Conservation (phyloP, 2,113 vertebrate genomes). For the pig (Sus scrofa) region DNA sequence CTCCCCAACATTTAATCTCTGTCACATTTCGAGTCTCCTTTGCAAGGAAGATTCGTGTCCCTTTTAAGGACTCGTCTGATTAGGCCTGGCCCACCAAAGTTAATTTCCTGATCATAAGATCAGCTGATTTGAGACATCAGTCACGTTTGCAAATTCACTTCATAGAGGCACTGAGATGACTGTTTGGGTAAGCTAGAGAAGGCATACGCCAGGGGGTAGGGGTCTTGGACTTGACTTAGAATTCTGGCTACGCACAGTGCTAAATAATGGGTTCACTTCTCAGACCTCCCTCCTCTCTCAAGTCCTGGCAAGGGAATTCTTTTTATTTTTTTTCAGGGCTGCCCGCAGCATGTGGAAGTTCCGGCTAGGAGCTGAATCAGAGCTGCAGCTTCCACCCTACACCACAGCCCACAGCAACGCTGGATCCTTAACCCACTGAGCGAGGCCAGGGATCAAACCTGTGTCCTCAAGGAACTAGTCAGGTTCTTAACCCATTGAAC, state of each 20-base stretch:
- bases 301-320: neutral
- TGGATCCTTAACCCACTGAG: too few species aligned
- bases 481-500: too few species aligned
- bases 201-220: rapidly evolving
- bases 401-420: too few species aligned
- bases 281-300: neutral
- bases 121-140: neutral
- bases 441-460: too few species aligned
- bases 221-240: neutral
- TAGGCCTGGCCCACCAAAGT: neutral
- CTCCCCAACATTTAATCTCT: neutral
- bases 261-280: neutral
- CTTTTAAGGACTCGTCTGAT: neutral
- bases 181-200: neutral
- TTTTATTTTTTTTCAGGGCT: too few species aligned
- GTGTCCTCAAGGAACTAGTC: too few species aligned
- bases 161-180: neutral
- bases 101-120: neutral
- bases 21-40: neutral
- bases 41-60: neutral
- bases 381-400: too few species aligned
- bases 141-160: neutral
- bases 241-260: neutral
- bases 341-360: too few species aligned
- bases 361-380: too few species aligned